These are phyloP conservation scores for Tricholauxania praeusta DNA, from an alignment of 2,888 invertebrate species.

Conservation along the genomic window DNA sequence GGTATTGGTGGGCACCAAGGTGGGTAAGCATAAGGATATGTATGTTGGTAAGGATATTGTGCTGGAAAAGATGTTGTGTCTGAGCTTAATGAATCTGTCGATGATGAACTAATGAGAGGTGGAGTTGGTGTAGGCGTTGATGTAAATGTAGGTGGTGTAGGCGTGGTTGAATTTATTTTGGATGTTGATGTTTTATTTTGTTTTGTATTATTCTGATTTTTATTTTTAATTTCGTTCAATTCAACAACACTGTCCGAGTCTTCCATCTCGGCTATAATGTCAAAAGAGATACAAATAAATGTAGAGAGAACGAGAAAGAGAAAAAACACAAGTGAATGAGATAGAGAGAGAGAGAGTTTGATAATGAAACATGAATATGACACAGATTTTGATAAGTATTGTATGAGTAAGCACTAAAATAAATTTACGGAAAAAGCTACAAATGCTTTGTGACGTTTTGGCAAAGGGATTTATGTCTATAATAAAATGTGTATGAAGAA, in stretches of 20 bases:
- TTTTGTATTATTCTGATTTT: conserved; percentile 48
- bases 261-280: conserved; percentile 66
- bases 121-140: conserved; percentile 42
- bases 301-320: conserved; percentile 48
- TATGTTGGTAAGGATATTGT: conserved; percentile 56
- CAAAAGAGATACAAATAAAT: conserved; percentile 38
- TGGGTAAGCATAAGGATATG: conserved; percentile 59
- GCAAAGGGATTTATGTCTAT: conserved; percentile 5
- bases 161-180: conserved; percentile 21
- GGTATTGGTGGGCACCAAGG: conserved; percentile 61
- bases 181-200: conserved; percentile 49
- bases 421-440: not conserved
- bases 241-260: conserved; percentile 63
- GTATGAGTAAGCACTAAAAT: no score
- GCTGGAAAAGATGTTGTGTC: conserved; percentile 51
- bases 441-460: not conserved
- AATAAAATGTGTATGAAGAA: conserved; percentile 25
- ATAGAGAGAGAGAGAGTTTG: conserved; percentile 23
- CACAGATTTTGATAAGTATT: conserved; percentile 16
- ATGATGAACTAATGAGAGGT: conserved; percentile 52
- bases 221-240: conserved; percentile 57
- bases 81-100: conserved; percentile 57
- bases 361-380: conserved; percentile 30
- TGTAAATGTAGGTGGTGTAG: conserved; percentile 9
- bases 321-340: conserved; percentile 44